Base-by-base conservation (phyloP, 2,113 vertebrate species). In the Cavia porcellus region DNA sequence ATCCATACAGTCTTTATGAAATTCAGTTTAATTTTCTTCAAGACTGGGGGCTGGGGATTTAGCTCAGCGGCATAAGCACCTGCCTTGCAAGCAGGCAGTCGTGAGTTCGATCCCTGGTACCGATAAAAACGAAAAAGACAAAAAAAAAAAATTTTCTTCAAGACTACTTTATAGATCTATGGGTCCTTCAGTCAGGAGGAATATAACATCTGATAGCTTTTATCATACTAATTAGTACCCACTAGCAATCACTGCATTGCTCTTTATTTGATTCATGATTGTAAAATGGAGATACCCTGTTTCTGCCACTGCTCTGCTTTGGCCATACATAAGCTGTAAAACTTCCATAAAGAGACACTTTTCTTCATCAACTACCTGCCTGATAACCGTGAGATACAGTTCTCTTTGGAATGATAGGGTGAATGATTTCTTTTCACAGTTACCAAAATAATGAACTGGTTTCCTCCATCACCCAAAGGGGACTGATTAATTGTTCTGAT, bases 361-460 rank as follows among this genome's bases (percentile, higher is more conserved):
- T 2, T 83, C 52, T 92, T 89, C 25, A 72, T 74, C 2, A 50
- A n/a, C 24, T 92, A 82, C 25, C 77, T 86, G 12, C 45, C 81
- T 89, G 59, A 35, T 89, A 92, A 85, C 19, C 4, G 12, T 15
- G 14, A 75, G 52, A 55, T 50, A 62, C 2, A 77, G 47, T 86
- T 55, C 68, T 70, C 87, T 55, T 45, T 80, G 50, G 42, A 93
- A 92, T 74, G 83, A 38, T 45, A 90, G 35, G 17, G n/a, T 91
- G 74, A 55, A 38, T 92, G 66, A 75, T 75, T 70, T 90, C 2
- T 72, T 11, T 89, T 82, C 59, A 62, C 15, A 80, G 77, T 95
- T 95, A 85, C 85, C 61, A 95, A 91, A 74, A 80, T 81, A 79
- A 62, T 59, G 50, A 88, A 62, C 32, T 84, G 19, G 5, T 93